Base-by-base conservation (phyloP, 1,140 invertebrate genomes). In the Solen grandis region DNA sequence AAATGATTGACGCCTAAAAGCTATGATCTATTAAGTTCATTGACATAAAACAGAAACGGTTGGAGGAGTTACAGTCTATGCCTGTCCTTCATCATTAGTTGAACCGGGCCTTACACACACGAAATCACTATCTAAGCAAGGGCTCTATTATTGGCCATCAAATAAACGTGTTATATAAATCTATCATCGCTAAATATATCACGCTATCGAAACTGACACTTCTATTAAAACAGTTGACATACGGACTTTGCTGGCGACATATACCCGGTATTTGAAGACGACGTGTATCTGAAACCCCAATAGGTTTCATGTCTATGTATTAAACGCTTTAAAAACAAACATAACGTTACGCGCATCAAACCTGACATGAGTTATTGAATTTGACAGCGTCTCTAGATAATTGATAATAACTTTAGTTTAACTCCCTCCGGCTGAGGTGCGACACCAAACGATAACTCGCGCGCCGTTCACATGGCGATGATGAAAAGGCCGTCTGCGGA, bases 311-410 rank as follows among this genome's bases (percentile, higher is more conserved):
- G 73, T 76, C 59, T 63, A 60, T 35, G 38, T 63, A 35, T 63
- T 29, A 63, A 65, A 46, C 25, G 73, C 52, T 76, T 63, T 52
- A 65, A 63, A 76, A 76, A 76, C 73, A 65, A 73, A 73, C 62
- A 76, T 76, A 76, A 35, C 59, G 73, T 76, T 52, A 65, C 41
- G 65, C 60, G 22, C 73, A 63, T 76, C 73, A 76, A 65, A 63
- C 50, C 10, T 63, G 57, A 76, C 73, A 27, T 65, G 27, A 31
- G 38, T 63, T 65, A 65, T 76, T 76, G 38, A 76, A 76, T 38
- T 52, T 65, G 62, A 65, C 73, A 65, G 73, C 73, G 46, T 76
- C 65, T 62, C 29, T 25, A 29, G 41, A 54, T 65, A 63, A 63
- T 65, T 76, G 73, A 76, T 76, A 65, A 76, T 76, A 41, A 57